Conservation (phyloP, 2,888 invertebrate species). For the Spisula subtruncata region DNA sequence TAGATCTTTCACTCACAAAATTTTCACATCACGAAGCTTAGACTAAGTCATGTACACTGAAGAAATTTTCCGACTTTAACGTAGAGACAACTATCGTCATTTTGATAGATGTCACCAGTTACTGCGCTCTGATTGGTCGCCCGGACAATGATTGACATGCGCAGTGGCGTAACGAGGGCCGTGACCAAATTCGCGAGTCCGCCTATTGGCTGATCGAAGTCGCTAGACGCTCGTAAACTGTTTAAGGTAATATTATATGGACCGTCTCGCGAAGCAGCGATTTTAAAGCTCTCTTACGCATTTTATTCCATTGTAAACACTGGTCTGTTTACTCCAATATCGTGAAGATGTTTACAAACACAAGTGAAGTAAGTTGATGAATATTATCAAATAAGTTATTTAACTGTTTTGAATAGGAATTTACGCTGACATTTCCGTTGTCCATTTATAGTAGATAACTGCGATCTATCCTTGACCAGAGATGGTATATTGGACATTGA, state of each 20-base stretch:
- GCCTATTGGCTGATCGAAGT: slow-evolving; percentile 43
- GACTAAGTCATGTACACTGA: slow-evolving; percentile 90
- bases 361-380: slow-evolving; percentile 4
- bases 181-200: slow-evolving; percentile 15
- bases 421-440: not conserved
- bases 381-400: slow-evolving; percentile 19
- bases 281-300: slow-evolving; percentile 47
- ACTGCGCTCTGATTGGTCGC: slow-evolving; percentile 78
- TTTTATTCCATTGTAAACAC: slow-evolving; percentile 54
- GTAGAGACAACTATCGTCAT: slow-evolving; percentile 80
- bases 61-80: slow-evolving; percentile 75
- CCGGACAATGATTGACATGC: slow-evolving; percentile 82
- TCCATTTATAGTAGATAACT: not conserved
- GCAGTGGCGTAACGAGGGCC: slow-evolving; percentile 66
- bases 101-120: slow-evolving; percentile 77
- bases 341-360: slow-evolving; percentile 29
- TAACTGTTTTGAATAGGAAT: slow-evolving; percentile 1
- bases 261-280: slow-evolving; percentile 20
- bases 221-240: slow-evolving; percentile 39
- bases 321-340: slow-evolving; percentile 29
- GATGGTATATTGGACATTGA: not conserved
- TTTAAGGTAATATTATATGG: slow-evolving; percentile 32
- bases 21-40: slow-evolving; percentile 86
- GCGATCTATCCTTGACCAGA: not conserved
- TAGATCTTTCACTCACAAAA: slow-evolving; percentile 76